Base-by-base conservation (phyloP, 2,888 invertebrate species). In the Antitype chi region DNA sequence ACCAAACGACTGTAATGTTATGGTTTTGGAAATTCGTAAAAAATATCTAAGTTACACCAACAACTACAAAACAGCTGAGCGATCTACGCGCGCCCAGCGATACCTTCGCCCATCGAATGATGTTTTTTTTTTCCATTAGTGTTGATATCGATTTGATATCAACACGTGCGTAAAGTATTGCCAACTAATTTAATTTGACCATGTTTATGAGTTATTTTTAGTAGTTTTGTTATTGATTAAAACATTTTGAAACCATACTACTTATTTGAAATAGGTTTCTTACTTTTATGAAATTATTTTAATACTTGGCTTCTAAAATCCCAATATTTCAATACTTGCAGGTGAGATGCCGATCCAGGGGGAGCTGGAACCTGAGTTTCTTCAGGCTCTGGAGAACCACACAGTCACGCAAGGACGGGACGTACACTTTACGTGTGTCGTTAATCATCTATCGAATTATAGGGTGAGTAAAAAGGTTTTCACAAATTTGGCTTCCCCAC, bases 351-450 rank as follows among this genome's bases (percentile, higher is more conserved):
- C 97, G 85, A 97, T 97, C 86, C 97, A 97, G 93, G 97, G 97
- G 73, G 97, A 97, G 90, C 93, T 95, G 81, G 97, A 97, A 89
- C 99, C 99, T 8, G 98, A 98, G 94, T 99, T 99, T 95, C 97
- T 99, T 89, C 98, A 98, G 87, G 98, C 98, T 75, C 95, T 99
- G 92, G 98, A 98, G 92, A 99, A 99, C 94, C 98, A 98, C 92
- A 99, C 99, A 62, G 98, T 98, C 80, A 98, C 98, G 74, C 98
- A 98, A 94, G 99, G 99, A 76, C 97, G 99, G 73, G 99, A 99
- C 94, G 98, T 99, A 77, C 98, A 98, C 92, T 99, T 99, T 95
- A 99, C 99, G 70, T 99, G 99, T 93, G 98, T 98, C 89, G 99
- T 99, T 92, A 98, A 99, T 96, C 98, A 99, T 95, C 97, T 99